Base-by-base conservation (phyloP, 30 jellyfish, hydroid and myxozoan species). In the Chironex yamaguchii region DNA sequence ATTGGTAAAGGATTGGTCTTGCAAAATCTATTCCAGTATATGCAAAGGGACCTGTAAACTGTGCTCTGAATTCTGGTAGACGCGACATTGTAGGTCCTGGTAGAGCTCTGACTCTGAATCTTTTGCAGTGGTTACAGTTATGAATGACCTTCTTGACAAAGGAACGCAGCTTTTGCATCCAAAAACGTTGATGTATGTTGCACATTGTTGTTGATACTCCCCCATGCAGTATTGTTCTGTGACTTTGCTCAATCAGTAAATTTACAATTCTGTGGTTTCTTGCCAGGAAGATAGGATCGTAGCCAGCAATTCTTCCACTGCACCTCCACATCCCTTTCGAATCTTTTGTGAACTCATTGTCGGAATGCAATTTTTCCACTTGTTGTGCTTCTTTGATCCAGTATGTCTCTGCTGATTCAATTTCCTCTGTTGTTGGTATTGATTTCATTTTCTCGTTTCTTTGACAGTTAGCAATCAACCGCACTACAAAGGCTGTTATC, bases 141-240 rank as follows among this genome's bases (percentile, higher is more conserved):
- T 30, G 79, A 14, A 83, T 54, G 0, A 83, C 33, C 31, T 51
- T 54, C 67, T 85, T 85, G 36, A 85, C 96, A 49, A 65, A 0
- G 23, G 80, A 36, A 26, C 95, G 26, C 34, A 74, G 36, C 52
- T 73, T 71, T n/a, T 89, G 95, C 21, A 85, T 54, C 95, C 84
- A 85, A n/a, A 42, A 42, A 9, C 85, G 1, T 11, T 75, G 73
- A 53, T 85, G 33, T 1, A 85, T 30, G 11, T 67, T 26, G 21
- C 86, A 31, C 84, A 85, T 75, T 27, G 96, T 85, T 1, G 24
- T 27, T 22, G 65, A 34, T 2, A 73, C 91, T 53, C 91, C 82
- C 76, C 84, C 86, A 63, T 85, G 96, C 2, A 36, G 35, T 1
- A 30, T 21, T 30, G 12, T 62, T 25, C 62, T 50, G 85, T 85